Conservation (phyloP, 2,888 invertebrate species). For the Nemoura dubitans region DNA sequence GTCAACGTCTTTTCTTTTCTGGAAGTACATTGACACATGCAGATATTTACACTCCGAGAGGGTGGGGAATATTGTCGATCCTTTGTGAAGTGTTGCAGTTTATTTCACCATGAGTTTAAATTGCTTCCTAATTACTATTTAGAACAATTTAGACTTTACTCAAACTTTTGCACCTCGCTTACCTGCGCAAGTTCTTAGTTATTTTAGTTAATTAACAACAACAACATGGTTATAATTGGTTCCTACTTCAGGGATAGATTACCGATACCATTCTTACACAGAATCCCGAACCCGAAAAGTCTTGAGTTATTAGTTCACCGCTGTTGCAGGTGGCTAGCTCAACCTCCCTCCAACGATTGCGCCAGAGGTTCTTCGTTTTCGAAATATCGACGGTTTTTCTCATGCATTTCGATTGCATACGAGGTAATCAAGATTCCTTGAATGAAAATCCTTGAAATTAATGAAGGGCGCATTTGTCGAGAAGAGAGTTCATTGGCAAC, state of each 20-base stretch:
- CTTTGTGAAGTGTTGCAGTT: no score
- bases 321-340: neutral
- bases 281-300: neutral
- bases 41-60: no score
- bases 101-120: no score
- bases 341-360: neutral
- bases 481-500: slow-evolving; percentile 34
- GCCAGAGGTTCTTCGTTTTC: neutral
- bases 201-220: neutral
- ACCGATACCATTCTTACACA: neutral
- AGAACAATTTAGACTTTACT: no score
- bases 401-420: neutral
- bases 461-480: slow-evolving; percentile 33
- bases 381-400: slow-evolving; percentile 1
- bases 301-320: neutral
- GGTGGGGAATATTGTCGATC: no score
- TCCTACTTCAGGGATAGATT: no score
- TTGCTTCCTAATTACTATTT: no score
- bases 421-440: slow-evolving; percentile 38
- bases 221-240: neutral
- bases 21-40: no score
- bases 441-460: slow-evolving; percentile 33
- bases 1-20: no score
- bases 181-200: neutral
- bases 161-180: neutral